Conservation (phyloP, 2,888 invertebrate genomes). For the Mesoligia furuncula region DNA sequence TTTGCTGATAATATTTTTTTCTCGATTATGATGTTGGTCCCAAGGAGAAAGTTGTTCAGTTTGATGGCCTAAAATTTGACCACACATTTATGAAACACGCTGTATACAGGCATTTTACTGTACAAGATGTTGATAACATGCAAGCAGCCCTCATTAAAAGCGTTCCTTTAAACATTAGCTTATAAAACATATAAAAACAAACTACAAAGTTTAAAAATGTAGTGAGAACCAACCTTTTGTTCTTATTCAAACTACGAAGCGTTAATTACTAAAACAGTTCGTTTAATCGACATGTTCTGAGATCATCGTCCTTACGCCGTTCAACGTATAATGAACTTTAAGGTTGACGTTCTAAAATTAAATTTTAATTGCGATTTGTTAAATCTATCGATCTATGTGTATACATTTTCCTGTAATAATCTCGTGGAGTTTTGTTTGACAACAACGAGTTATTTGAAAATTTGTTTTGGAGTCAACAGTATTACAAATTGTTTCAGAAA, state of each 20-base stretch:
- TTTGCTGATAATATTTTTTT: too few relatives aligned
- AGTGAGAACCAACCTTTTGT: conserved; percentile 66
- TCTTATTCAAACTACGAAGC: conserved; percentile 64
- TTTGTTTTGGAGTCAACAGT: conserved; percentile 16
- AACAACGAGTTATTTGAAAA: conserved; percentile 38
- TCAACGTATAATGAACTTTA: conserved; percentile 31
- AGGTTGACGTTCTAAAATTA: background rate
- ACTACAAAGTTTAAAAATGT: conserved; percentile 40
- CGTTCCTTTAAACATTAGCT: background rate
- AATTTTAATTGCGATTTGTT: conserved; percentile 53
- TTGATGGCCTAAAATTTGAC: too few relatives aligned
- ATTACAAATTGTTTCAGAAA: conserved; percentile 35
- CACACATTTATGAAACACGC: background rate
- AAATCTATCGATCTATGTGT: conserved; percentile 76
- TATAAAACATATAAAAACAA: conserved; percentile 36
- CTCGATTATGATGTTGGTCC: too few relatives aligned
- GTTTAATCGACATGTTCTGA: conserved; percentile 47
- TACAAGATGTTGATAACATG: background rate
- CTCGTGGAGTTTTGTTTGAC: conserved; percentile 41
- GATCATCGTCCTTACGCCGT: conserved; percentile 12
- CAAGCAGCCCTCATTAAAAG: conserved; percentile 22
- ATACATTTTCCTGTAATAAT: conserved; percentile 57
- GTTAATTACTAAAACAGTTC: conserved; percentile 74
- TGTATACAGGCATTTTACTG: background rate
- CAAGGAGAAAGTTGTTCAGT: too few relatives aligned